phyloP scores from a whole-genome alignment of 1,140 invertebrate genomes.

The Reticulitermes speratus region DNA sequence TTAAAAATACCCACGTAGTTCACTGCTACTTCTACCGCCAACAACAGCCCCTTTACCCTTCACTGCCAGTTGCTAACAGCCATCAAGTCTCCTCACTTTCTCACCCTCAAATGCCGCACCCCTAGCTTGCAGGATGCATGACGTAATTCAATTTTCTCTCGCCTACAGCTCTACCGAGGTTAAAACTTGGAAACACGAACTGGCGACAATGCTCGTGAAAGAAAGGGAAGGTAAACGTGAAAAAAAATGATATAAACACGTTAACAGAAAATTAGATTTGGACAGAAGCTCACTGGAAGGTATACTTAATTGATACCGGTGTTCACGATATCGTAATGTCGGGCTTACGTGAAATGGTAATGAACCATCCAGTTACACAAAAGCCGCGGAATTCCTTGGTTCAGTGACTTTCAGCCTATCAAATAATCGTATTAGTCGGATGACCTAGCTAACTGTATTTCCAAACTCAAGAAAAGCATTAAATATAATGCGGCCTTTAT shows the following conservation, averaged over 20 bases:
- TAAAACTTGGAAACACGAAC: neutral
- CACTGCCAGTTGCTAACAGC: neutral
- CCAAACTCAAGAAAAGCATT: no score
- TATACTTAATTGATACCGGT: no score
- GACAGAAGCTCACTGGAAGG: no score
- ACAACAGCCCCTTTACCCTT: neutral
- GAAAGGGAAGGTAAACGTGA: neutral
- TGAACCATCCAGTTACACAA: no score
- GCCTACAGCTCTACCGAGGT: neutral
- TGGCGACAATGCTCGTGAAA: neutral
- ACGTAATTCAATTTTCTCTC: neutral
- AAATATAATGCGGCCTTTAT: no score
- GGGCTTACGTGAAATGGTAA: no score
- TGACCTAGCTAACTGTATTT: no score
- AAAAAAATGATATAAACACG: neutral
- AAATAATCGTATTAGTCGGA: no score
- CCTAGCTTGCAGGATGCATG: neutral
- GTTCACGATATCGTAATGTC: no score
- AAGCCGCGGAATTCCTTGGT: no score
- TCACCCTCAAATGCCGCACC: neutral
- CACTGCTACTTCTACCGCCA: neutral
- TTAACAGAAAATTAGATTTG: no score
- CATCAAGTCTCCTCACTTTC: conserved; percentile 2
- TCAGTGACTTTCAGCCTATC: no score
- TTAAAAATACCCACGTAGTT: conserved; percentile 9